These are phyloP conservation scores for Phortica magna DNA, from an alignment of 2,888 invertebrate species.

Conservation along the genomic window DNA sequence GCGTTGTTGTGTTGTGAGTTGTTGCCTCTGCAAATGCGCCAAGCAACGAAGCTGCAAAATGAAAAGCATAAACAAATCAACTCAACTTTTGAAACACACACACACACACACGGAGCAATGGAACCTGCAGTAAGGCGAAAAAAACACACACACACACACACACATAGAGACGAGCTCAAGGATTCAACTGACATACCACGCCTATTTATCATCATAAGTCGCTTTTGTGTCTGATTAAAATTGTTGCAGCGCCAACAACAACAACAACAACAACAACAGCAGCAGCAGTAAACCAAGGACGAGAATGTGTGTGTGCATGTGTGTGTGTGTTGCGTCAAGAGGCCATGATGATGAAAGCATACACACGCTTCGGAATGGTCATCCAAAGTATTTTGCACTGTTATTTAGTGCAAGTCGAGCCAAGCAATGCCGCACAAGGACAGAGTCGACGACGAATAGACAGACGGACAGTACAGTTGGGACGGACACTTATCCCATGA, in stretches of 20 bases:
- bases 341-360: not conserved
- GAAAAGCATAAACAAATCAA: constrained; percentile 45
- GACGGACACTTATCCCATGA: constrained; percentile 23
- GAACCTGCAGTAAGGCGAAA: too few relatives aligned
- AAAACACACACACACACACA: not conserved
- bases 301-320: not conserved
- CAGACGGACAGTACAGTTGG: not conserved
- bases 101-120: not conserved
- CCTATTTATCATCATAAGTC: constrained; percentile 47
- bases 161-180: constrained; percentile 29
- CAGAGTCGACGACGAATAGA: not conserved
- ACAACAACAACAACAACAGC: not conserved
- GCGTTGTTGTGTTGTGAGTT: constrained; percentile 32
- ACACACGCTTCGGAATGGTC: constrained; percentile 5
- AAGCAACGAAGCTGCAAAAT: constrained; percentile 30
- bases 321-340: not conserved
- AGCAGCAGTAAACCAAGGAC: not conserved
- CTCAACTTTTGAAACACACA: constrained; percentile 36
- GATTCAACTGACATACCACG: constrained; percentile 35
- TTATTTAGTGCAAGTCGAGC: constrained; percentile 22
- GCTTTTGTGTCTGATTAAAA: constrained; percentile 46
- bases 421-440: not conserved
- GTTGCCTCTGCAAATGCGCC: constrained; percentile 21
- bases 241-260: constrained; percentile 32
- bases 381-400: constrained; percentile 28